These are phyloP conservation scores for Myodes glareolus DNA, from an alignment of 2,113 vertebrate species.

Conservation along the genomic window DNA sequence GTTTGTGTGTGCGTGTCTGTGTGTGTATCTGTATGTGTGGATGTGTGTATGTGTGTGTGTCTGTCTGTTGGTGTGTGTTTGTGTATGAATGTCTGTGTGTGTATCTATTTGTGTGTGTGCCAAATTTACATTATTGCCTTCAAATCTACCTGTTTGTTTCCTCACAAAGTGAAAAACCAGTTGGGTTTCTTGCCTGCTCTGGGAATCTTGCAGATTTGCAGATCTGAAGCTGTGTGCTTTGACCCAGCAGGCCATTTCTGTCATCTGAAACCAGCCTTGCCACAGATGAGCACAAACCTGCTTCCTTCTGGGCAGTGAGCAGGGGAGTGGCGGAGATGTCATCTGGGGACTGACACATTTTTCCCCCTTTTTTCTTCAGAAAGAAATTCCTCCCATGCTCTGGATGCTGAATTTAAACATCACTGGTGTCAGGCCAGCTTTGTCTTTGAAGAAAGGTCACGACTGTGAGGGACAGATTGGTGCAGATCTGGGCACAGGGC, in stretches of 20 bases:
- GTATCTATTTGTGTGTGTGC: background rate
- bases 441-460: constrained; percentile 70
- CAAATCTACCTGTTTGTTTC: background rate
- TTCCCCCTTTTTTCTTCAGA: constrained; percentile 51
- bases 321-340: background rate
- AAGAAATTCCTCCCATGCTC: constrained; percentile 61
- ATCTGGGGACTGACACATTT: constrained; percentile 50
- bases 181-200: constrained; percentile 35
- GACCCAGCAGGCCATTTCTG: background rate
- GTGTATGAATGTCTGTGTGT: no score
- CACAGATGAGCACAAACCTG: constrained; percentile 14
- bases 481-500: background rate
- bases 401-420: constrained; percentile 60
- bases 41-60: background rate
- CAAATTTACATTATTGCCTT: background rate
- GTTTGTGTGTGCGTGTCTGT: no score
- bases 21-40: no score
- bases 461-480: background rate
- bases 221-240: constrained; percentile 50
- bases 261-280: constrained; percentile 60
- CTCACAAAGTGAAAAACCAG: constrained; percentile 43
- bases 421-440: constrained; percentile 49
- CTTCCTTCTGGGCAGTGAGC: background rate
- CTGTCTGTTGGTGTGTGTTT: no score
- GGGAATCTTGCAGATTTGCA: constrained; percentile 47